A percentile compares a stretch with the other conserved stretches of the same genome.
These are phyloP conservation scores for Telmatherina bonti DNA, from an alignment of 2,797 vertebrate genomes.

Conservation along the genomic window DNA sequence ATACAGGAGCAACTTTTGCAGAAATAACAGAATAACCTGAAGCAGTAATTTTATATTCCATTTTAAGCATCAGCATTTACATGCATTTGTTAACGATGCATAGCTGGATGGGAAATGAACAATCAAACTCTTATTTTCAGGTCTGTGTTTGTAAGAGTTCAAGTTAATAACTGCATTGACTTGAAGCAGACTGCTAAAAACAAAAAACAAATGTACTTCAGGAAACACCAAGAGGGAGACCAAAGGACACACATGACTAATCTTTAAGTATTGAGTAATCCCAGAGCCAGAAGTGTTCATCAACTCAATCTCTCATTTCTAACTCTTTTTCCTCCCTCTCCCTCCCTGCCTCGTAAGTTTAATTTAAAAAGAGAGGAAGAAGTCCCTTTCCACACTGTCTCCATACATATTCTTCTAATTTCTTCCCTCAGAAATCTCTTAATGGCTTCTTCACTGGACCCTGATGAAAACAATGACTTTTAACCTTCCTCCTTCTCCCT, in stretches of 20 bases:
- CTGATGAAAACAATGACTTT: conserved; percentile 86
- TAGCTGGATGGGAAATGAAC: conserved; percentile 56
- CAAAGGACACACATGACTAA: conserved; percentile 73
- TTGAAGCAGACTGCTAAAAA: conserved; percentile 44
- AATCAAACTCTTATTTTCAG: conserved; percentile 61
- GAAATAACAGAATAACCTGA: conserved; percentile 16
- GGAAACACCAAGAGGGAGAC: conserved; percentile 59
- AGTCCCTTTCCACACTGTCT: conserved; percentile 62
- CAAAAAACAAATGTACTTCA: conserved; percentile 57
- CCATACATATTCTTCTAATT: conserved; percentile 83
- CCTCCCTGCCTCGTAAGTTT: conserved; percentile 56
- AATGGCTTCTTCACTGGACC: conserved; percentile 77
- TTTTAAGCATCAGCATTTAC: conserved; percentile 32
- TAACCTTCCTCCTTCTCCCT: conserved; percentile 65
- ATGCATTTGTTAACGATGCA: conserved; percentile 43
- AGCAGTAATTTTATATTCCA: conserved; percentile 19
- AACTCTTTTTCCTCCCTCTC: conserved; percentile 44
- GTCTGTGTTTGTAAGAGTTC: conserved; percentile 41
- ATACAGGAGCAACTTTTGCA: background rate
- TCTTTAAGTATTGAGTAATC: conserved; percentile 75
- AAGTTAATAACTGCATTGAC: conserved; percentile 70
- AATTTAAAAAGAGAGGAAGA: conserved; percentile 73
- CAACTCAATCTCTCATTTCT: conserved; percentile 68
- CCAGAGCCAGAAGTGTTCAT: conserved; percentile 70
- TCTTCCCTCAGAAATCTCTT: conserved; percentile 81